A percentile compares a stretch with the other conserved stretches of the same genome.
These are phyloP conservation scores for Litoditis marina DNA, from an alignment of 2,888 invertebrate species.

Conservation along the genomic window DNA sequence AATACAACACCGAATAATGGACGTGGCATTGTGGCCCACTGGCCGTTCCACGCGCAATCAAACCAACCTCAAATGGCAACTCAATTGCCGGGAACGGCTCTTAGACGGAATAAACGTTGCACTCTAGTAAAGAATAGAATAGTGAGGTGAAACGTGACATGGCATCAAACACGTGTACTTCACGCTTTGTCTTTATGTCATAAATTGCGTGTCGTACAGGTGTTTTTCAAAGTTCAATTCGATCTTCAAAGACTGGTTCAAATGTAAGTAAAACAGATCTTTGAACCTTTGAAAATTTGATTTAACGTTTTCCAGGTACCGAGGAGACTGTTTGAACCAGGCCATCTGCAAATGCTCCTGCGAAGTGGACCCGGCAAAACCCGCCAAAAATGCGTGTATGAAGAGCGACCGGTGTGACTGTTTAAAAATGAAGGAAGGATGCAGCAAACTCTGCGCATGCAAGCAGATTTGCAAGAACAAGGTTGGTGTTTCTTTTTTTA, in stretches of 20 bases:
- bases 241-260: not conserved
- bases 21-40: no score
- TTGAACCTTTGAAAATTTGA: not conserved
- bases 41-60: no score
- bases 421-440: slow-evolving; percentile 61
- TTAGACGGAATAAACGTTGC: no score
- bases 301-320: slow-evolving; percentile 46
- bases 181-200: no score
- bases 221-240: not conserved
- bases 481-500: slow-evolving; percentile 28
- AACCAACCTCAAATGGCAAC: no score
- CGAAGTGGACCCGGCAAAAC: slow-evolving; percentile 61
- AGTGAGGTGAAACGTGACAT: no score
- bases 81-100: no score
- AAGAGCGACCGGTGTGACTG: slow-evolving; percentile 62
- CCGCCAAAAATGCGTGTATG: slow-evolving; percentile 60
- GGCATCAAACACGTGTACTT: no score
- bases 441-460: slow-evolving; percentile 60
- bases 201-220: no score
- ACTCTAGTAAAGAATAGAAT: no score
- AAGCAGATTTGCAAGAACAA: slow-evolving; percentile 62
- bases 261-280: not conserved
- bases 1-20: slow-evolving; percentile 15
- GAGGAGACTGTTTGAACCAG: slow-evolving; percentile 62
- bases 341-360: slow-evolving; percentile 62